Percentiles rank a stretch among this genome's conserved stretches.
Evolutionary conservation across 2,113 vertebrate genomes (phyloP).

Genomic region (Dolichallabes microphthalmus): DNA sequence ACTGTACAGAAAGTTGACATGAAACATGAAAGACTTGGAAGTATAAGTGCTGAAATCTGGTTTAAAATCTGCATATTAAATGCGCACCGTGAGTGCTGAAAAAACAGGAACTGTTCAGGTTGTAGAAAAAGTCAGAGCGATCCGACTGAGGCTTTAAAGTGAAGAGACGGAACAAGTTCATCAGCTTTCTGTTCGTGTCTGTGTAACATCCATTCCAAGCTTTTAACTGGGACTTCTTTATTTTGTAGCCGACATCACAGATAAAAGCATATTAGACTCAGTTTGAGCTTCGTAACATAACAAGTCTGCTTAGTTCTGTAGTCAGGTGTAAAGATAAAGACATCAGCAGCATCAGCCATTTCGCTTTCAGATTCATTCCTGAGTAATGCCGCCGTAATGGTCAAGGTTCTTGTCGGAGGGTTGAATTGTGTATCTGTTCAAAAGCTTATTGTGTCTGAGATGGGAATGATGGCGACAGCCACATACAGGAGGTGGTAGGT

Average conservation of each 20-base stretch:
- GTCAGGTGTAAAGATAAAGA: slow-evolving; percentile 12
- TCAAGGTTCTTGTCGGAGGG: slow-evolving; percentile 9
- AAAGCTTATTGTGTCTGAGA: slow-evolving; percentile 25
- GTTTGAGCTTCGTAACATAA: not conserved
- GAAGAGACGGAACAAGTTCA: not conserved
- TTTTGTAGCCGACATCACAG: slow-evolving; percentile 12
- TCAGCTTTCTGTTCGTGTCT: not conserved
- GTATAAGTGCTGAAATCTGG: not conserved
- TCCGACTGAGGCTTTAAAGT: not conserved
- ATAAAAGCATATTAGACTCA: not conserved
- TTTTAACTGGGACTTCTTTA: slow-evolving; percentile 2
- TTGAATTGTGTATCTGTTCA: not conserved
- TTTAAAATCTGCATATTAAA: not conserved
- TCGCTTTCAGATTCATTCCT: slow-evolving; percentile 7
- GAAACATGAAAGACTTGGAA: not conserved
- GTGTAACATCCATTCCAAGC: not conserved
- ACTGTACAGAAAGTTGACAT: no score
- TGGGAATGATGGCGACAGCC: slow-evolving; percentile 25
- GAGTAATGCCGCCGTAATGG: not conserved
- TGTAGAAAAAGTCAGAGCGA: slow-evolving; percentile 1
- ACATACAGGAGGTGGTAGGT: slow-evolving; percentile 38
- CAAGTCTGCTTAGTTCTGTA: not conserved
- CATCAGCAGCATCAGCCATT: not conserved
- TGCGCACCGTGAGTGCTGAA: not conserved
- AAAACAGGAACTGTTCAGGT: not conserved